Percentiles rank a stretch among this genome's conserved stretches.
Conservation (phyloP, 2,888 invertebrate species). For the Plebejus argus region DNA sequence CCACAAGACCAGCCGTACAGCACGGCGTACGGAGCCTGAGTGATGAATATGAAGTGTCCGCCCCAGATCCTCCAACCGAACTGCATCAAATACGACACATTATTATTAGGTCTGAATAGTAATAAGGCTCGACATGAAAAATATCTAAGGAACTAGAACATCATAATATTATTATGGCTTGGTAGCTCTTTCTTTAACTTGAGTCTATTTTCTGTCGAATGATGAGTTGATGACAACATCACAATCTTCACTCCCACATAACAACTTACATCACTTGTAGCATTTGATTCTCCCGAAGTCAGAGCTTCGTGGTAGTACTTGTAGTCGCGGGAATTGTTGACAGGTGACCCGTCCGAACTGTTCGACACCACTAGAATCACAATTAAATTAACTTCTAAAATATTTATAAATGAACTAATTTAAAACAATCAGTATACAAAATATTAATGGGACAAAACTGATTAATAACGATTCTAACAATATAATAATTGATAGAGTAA, state of each 20-base stretch:
- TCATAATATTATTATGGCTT: not conserved
- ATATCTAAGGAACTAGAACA: too few species aligned
- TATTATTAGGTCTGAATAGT: not conserved
- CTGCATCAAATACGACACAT: not conserved
- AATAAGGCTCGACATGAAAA: too few species aligned
- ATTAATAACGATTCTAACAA: too few species aligned
- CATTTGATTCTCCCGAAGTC: not conserved
- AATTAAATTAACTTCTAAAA: not conserved
- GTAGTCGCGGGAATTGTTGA: not conserved
- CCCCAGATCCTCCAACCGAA: not conserved
- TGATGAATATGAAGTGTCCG: not conserved
- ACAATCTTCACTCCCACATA: not conserved
- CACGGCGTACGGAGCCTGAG: not conserved
- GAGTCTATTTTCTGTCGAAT: not conserved
- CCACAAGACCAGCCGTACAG: not conserved
- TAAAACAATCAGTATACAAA: too few species aligned
- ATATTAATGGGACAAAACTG: too few species aligned
- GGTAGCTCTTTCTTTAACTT: not conserved
- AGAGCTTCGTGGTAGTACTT: not conserved
- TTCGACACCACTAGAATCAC: not conserved
- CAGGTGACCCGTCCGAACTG: not conserved
- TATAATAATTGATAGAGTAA: too few species aligned
- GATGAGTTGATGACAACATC: not conserved
- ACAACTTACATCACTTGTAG: not conserved
- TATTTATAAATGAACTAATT: too few species aligned